Conservation (phyloP, 1,140 invertebrate genomes). For the Zaprionus davidi region DNA sequence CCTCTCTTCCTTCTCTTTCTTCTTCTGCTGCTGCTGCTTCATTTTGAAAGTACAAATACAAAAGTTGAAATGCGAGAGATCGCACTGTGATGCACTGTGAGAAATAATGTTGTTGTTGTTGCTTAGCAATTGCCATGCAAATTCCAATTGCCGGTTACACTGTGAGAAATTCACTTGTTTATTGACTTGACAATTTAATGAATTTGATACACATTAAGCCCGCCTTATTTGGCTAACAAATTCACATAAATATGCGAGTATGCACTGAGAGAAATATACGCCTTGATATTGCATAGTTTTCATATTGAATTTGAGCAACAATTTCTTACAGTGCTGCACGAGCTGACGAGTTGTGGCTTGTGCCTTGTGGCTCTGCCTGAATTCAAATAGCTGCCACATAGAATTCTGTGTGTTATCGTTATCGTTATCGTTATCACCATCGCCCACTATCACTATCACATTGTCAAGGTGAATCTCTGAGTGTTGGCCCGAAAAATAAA, state of each 20-base stretch:
- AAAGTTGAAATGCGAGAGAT: conserved; percentile 7
- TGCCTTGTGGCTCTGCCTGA: not conserved
- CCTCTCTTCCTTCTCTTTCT: not conserved
- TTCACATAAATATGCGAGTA: not conserved
- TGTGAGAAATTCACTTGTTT: not conserved
- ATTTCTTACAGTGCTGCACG: not conserved
- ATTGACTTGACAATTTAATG: not conserved
- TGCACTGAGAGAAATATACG: not conserved
- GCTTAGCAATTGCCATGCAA: not conserved
- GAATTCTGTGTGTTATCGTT: not conserved
- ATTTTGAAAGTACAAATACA: conserved; percentile 17
- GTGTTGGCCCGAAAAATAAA: conserved; percentile 27
- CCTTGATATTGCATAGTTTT: not conserved
- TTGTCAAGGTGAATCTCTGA: conserved; percentile 56
- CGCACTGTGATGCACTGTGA: not conserved
- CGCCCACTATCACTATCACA: conserved; percentile 35
- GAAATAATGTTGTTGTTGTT: not conserved
- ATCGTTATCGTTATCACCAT: conserved; percentile 6
- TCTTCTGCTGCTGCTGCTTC: not conserved
- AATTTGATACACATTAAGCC: not conserved
- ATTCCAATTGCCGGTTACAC: not conserved
- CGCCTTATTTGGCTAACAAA: not conserved
- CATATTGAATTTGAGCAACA: not conserved
- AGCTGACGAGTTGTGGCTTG: not conserved
- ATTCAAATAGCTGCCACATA: not conserved